Evolutionary conservation across 1,140 invertebrate species (phyloP).

Genomic region (Halotydeus destructor): DNA sequence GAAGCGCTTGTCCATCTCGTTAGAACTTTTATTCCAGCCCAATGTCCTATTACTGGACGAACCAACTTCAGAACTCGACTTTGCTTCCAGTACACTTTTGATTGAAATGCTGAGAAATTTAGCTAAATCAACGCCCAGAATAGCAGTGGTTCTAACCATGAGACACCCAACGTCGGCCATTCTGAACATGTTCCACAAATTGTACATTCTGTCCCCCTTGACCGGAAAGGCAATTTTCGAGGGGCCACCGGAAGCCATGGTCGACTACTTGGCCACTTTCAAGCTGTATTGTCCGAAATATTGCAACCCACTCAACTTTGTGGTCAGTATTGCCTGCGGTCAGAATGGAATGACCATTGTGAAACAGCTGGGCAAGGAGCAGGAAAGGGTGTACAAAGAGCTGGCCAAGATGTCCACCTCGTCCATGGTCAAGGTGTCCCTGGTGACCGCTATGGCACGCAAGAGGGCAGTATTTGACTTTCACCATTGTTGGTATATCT

Average conservation of each 20-base stretch:
- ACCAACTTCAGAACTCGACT: conserved; percentile 76
- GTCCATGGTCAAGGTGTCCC: too few species aligned
- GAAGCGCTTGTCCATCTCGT: conserved; percentile 73
- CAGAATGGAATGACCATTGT: conserved; percentile 8
- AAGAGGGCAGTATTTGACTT: too few species aligned
- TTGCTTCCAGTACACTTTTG: conserved; percentile 47
- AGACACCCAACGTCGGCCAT: conserved; percentile 86
- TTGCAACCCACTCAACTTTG: conserved; percentile 84
- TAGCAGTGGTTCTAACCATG: conserved; percentile 69
- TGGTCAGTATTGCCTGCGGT: conserved; percentile 9
- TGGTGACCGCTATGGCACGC: too few species aligned
- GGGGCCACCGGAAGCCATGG: conserved; percentile 31
- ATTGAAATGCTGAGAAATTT: conserved; percentile 67
- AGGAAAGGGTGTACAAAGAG: conserved; percentile 12
- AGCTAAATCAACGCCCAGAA: conserved; percentile 9
- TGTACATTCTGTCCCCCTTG: conserved; percentile 56
- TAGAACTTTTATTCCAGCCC: conserved; percentile 84
- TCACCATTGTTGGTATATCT: too few species aligned
- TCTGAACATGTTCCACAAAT: conserved; percentile 82
- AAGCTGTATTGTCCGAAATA: conserved; percentile 65
- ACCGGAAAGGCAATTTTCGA: conserved; percentile 81
- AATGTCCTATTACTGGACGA: conserved; percentile 94
- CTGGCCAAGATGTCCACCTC: too few species aligned
- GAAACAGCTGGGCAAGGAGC: conserved; percentile 1
- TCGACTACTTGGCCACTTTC: conserved; percentile 7